Evolutionary conservation across 2,113 vertebrate species (phyloP), one percentile per base, ranked within the genome.

Genomic region (Accipiter cooperii): DNA sequence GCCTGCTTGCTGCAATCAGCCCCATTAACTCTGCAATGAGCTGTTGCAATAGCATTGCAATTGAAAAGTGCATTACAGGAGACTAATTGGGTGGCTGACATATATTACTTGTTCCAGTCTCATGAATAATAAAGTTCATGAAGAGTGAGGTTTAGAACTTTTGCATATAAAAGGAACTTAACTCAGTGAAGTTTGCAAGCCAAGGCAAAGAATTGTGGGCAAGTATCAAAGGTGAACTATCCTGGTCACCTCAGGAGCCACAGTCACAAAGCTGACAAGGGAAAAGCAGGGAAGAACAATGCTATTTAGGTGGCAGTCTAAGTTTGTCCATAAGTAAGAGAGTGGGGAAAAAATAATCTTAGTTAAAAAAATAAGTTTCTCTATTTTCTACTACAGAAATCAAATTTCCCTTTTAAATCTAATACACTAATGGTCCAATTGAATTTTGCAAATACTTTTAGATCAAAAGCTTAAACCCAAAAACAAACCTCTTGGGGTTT

Each of bases 11-110:
- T 84, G 68, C 73, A 89, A 42, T 86, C n/a, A 66, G 70, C 76
- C 38, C 92, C 93, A 96, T 98, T 97, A 97, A 95, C 24, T 75
- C 70, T 91, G 90, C 95, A 97, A 97, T 77, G 96, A 98, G 74
- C 84, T 97, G 70, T 95, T 98, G 77, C 76, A 96, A 96, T 49
- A 95, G 47, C 93, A 87, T 38, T 55, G 49, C 68, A 64, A 70
- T 66, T 91, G 90, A 82, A 93, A 93, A 89, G 70, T 91, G 82
- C 92, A 87, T 84, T 77, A 71, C 51, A 75, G 78, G 61, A 88
- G 49, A 57, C 88, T 97, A 96, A 97, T 94, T 97, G 75, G 66
- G 69, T 97, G 36, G 54, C 44, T 92, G 87, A 95, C 66, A 79
- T 68, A 83, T 76, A 93, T 87, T 89, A 80, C 38, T 85, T 93